These are phyloP conservation scores for Dryococelus australis DNA, from an alignment of 2,888 invertebrate species.

Conservation along the genomic window DNA sequence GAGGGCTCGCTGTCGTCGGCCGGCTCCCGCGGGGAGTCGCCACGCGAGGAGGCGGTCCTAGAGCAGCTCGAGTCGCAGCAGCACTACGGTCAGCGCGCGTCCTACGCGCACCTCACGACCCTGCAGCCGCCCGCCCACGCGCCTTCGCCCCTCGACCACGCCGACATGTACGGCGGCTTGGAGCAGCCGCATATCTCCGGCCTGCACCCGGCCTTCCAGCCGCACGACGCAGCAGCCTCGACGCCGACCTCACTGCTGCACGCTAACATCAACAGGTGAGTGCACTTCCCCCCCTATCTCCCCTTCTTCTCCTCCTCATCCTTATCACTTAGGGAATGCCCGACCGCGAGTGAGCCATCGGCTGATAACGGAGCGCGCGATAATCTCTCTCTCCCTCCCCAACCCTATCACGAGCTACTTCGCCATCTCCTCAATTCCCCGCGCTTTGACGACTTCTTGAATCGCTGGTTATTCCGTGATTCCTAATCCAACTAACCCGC, in stretches of 20 bases:
- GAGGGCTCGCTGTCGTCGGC: conserved; percentile 13
- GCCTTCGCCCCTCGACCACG: conserved; percentile 34
- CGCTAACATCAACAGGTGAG: conserved; percentile 21
- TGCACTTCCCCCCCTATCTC: not conserved
- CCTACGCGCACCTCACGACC: conserved; percentile 56
- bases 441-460: not conserved
- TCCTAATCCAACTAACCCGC: too few relatives aligned
- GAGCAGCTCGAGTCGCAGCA: not conserved
- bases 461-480: too few relatives aligned
- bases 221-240: conserved; percentile 19
- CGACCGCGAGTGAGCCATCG: not conserved
- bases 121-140: conserved; percentile 54
- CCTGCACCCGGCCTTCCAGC: conserved; percentile 25
- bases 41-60: not conserved
- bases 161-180: not conserved
- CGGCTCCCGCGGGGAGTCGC: not conserved
- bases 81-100: conserved; percentile 23
- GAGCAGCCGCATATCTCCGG: not conserved
- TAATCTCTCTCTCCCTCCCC: not conserved
- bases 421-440: not conserved
- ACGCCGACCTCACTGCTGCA: conserved; percentile 30
- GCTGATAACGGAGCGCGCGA: not conserved
- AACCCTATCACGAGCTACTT: not conserved
- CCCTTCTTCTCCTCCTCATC: not conserved
- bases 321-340: not conserved